Evolutionary conservation across 2,113 vertebrate genomes (phyloP).

Genomic region (Pagrus major): DNA sequence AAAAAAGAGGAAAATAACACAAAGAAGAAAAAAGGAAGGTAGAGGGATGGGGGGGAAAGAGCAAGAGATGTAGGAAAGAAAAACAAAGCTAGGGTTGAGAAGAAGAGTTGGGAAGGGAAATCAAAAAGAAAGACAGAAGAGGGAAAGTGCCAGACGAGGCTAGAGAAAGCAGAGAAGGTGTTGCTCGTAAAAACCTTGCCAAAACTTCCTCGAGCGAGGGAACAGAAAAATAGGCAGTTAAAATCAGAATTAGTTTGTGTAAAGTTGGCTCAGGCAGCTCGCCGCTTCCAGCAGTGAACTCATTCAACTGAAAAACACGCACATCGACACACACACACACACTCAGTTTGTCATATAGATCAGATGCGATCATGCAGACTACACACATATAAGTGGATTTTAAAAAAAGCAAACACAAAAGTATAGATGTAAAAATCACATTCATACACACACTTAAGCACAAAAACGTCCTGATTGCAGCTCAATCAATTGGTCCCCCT

Average conservation of each 20-base stretch:
- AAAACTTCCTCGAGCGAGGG: slow-evolving; percentile 57
- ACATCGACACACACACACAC: slow-evolving; percentile 12
- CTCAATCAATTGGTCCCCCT: slow-evolving; percentile 26
- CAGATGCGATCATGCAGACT: slow-evolving; percentile 1
- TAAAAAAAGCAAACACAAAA: background rate
- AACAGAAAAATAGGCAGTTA: slow-evolving; percentile 65
- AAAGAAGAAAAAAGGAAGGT: background rate
- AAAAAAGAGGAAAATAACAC: slow-evolving; percentile 14
- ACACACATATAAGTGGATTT: background rate
- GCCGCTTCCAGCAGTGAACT: slow-evolving; percentile 49
- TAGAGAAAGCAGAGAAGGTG: slow-evolving; percentile 72
- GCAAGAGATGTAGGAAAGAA: slow-evolving; percentile 6
- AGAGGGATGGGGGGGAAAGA: slow-evolving; percentile 9
- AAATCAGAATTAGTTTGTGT: slow-evolving; percentile 61
- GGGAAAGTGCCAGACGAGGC: slow-evolving; percentile 31
- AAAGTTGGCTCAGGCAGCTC: slow-evolving; percentile 49
- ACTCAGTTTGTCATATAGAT: background rate
- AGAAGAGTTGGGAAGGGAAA: slow-evolving; percentile 30
- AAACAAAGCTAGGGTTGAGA: slow-evolving; percentile 19
- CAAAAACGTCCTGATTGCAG: slow-evolving; percentile 28
- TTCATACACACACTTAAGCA: background rate
- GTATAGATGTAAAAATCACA: background rate
- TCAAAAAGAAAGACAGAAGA: slow-evolving; percentile 13
- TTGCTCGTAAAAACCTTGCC: slow-evolving; percentile 56
- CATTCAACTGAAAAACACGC: slow-evolving; percentile 43